phyloP scores from a whole-genome alignment of 2,888 invertebrate genomes.

The Lycophotia porphyrea region DNA sequence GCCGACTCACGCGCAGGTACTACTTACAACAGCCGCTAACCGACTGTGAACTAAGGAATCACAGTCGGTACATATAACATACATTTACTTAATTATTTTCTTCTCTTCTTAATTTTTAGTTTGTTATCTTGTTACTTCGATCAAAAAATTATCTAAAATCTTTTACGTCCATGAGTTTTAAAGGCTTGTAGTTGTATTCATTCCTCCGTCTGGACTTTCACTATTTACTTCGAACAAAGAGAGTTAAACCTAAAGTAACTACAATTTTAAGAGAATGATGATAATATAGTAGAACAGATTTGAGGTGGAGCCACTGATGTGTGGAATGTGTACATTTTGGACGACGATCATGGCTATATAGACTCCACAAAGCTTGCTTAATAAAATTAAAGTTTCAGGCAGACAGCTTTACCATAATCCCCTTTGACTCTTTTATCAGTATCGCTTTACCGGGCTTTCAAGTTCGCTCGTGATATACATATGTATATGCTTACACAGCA shows the following conservation, averaged over 20 bases:
- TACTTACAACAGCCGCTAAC: slow-evolving; percentile 40
- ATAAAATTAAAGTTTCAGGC: slow-evolving; percentile 48
- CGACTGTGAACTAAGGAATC: not conserved
- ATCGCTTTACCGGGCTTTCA: slow-evolving; percentile 48
- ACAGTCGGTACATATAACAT: too few species aligned
- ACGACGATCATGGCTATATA: slow-evolving; percentile 24
- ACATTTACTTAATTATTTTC: too few species aligned
- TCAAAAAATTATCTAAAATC: not conserved
- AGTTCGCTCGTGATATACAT: slow-evolving; percentile 29
- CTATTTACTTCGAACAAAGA: slow-evolving; percentile 7
- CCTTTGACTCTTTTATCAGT: slow-evolving; percentile 49
- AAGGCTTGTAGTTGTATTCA: not conserved
- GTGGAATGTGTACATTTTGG: slow-evolving; percentile 15
- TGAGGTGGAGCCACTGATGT: not conserved
- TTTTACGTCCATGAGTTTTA: not conserved
- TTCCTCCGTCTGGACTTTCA: not conserved
- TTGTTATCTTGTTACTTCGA: not conserved
- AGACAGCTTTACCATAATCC: slow-evolving; percentile 49
- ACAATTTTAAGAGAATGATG: slow-evolving; percentile 4
- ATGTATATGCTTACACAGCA: not conserved
- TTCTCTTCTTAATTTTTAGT: not conserved
- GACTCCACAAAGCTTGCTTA: slow-evolving; percentile 46
- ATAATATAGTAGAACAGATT: slow-evolving; percentile 22
- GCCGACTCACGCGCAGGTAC: slow-evolving; percentile 42
- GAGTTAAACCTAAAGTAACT: slow-evolving; percentile 6